These are phyloP conservation scores for Tragulus kanchil DNA, from an alignment of 2,113 vertebrate genomes.

Conservation along the genomic window DNA sequence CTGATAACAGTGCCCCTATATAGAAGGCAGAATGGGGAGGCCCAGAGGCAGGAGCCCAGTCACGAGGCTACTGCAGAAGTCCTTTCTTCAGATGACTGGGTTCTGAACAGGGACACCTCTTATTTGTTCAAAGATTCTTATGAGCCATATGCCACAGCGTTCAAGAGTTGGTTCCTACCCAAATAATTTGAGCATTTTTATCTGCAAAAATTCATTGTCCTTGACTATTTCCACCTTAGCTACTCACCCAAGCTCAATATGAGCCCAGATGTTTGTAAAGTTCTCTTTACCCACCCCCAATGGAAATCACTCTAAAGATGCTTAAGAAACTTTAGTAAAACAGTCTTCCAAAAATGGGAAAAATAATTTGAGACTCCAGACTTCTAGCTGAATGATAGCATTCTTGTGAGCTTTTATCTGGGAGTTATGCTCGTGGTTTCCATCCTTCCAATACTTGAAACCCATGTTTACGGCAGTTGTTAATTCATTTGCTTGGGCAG, in stretches of 20 bases:
- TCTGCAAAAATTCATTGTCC: background rate
- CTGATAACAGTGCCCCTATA: background rate
- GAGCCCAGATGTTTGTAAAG: slow-evolving; percentile 18
- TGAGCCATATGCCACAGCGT: background rate
- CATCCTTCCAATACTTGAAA: slow-evolving; percentile 53
- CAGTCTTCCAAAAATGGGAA: slow-evolving; percentile 5
- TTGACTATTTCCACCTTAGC: slow-evolving; percentile 40
- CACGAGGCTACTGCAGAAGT: background rate
- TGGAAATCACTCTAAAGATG: slow-evolving; percentile 54
- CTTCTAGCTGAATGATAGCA: slow-evolving; percentile 67
- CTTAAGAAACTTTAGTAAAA: slow-evolving; percentile 44
- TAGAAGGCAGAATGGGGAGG: background rate
- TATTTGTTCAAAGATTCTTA: background rate
- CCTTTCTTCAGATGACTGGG: background rate
- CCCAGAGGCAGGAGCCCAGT: background rate
- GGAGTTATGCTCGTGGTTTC: slow-evolving; percentile 57
- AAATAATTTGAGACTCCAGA: slow-evolving; percentile 54
- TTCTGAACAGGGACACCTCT: background rate
- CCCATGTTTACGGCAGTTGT: slow-evolving; percentile 66
- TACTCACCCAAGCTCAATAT: background rate
- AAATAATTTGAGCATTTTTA: slow-evolving; percentile 29
- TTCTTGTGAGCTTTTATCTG: slow-evolving; percentile 71
- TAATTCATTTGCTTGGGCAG: slow-evolving; percentile 70
- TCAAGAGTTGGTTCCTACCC: background rate
- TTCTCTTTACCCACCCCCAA: background rate